Conservation (phyloP, 2,797 vertebrate genomes). For the Pseudomugil tenellus region DNA sequence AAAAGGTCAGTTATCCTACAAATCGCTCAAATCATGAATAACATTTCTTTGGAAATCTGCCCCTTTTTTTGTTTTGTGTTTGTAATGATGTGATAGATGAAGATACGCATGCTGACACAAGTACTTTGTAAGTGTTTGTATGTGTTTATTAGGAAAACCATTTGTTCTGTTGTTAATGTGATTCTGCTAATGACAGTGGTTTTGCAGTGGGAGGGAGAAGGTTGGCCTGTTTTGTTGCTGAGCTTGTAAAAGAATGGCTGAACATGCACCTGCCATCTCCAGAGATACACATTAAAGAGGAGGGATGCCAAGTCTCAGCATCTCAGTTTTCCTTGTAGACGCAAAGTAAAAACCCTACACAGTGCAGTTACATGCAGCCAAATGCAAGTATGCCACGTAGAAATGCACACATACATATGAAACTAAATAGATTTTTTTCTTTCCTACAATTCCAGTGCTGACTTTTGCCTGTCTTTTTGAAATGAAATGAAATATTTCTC, state of each 20-base stretch:
- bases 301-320: conserved; percentile 64
- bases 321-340: conserved; percentile 47
- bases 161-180: conserved; percentile 65
- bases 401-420: conserved; percentile 12
- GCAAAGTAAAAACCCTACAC: conserved; percentile 28
- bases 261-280: conserved; percentile 84
- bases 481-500: conserved; percentile 56
- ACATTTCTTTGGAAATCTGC: conserved; percentile 7
- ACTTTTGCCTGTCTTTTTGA: conserved; percentile 42
- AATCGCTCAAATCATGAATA: conserved; percentile 16
- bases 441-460: conserved; percentile 34
- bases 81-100: conserved; percentile 20
- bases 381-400: background rate
- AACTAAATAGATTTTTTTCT: conserved; percentile 21
- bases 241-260: conserved; percentile 81
- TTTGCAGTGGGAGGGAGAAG: conserved; percentile 66
- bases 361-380: conserved; percentile 7
- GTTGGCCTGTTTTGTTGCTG: conserved; percentile 72
- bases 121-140: conserved; percentile 33
- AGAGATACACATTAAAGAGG: conserved; percentile 83
- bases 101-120: conserved; percentile 38
- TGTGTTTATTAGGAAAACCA: conserved; percentile 52
- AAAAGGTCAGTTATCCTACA: background rate
- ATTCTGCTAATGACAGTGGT: conserved; percentile 70
- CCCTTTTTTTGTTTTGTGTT: conserved; percentile 13